Conservation (phyloP, 2,797 vertebrate genomes). For the Hemibagrus guttatus region DNA sequence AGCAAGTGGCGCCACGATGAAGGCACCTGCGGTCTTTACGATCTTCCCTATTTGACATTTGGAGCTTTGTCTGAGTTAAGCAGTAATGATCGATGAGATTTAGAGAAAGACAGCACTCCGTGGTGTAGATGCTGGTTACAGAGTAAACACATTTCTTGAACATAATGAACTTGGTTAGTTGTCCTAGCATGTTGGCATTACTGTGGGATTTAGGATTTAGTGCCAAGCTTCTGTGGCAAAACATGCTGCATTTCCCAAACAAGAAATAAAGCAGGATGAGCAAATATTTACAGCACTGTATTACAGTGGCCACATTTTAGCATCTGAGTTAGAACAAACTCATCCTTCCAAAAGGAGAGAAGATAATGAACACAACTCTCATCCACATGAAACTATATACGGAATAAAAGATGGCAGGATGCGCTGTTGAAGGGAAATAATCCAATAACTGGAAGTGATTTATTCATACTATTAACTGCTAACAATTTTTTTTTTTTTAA, state of each 20-base stretch:
- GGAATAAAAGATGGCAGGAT: too few species aligned
- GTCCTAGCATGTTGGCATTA: neutral
- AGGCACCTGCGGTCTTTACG: neutral
- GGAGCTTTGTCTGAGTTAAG: neutral
- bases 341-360: neutral
- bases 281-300: slow-evolving; percentile 9
- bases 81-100: slow-evolving; percentile 8
- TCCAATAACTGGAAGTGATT: neutral
- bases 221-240: neutral
- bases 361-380: neutral
- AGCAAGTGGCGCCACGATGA: neutral
- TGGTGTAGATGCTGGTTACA: neutral
- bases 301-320: neutral
- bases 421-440: neutral
- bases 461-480: neutral
- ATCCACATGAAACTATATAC: too few species aligned
- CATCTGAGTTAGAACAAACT: neutral
- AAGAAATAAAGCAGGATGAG: neutral
- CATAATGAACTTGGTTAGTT: slow-evolving; percentile 5
- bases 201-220: slow-evolving; percentile 31
- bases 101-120: neutral
- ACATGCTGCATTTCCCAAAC: neutral
- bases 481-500: neutral
- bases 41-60: neutral
- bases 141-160: neutral